Conservation (phyloP, 2,113 vertebrate genomes). For the Scopus umbretta region DNA sequence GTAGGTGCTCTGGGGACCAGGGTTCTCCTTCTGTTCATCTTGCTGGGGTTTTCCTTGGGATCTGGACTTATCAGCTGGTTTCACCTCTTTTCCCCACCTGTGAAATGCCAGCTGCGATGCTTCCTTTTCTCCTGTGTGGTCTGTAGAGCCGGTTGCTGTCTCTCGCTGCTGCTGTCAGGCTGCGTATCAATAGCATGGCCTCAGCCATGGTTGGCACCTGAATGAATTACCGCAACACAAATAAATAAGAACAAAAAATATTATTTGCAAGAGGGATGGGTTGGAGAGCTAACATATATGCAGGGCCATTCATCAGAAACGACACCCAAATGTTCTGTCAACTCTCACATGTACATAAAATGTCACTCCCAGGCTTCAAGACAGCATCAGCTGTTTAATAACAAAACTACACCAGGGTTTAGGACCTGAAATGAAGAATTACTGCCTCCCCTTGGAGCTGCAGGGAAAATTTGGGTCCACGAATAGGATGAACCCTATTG, state of each 20-base stretch:
- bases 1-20: neutral
- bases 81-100: neutral
- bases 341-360: neutral
- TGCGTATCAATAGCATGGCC: neutral
- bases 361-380: neutral
- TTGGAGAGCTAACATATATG: neutral
- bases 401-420: neutral
- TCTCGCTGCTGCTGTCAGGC: neutral
- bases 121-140: neutral
- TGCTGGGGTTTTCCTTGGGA: neutral
- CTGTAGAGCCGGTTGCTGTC: neutral
- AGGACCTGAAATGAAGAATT: neutral
- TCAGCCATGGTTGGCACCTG: neutral
- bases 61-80: neutral
- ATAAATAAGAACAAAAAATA: neutral
- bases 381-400: neutral
- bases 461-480: neutral
- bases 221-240: slow-evolving; percentile 19
- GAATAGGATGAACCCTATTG: neutral
- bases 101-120: neutral
- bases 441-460: neutral
- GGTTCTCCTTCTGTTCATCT: neutral
- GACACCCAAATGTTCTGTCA: neutral
- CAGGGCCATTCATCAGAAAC: neutral
- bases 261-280: neutral